Evolutionary conservation across 2,113 vertebrate species (phyloP).

Genomic region (Rattus rattus): DNA sequence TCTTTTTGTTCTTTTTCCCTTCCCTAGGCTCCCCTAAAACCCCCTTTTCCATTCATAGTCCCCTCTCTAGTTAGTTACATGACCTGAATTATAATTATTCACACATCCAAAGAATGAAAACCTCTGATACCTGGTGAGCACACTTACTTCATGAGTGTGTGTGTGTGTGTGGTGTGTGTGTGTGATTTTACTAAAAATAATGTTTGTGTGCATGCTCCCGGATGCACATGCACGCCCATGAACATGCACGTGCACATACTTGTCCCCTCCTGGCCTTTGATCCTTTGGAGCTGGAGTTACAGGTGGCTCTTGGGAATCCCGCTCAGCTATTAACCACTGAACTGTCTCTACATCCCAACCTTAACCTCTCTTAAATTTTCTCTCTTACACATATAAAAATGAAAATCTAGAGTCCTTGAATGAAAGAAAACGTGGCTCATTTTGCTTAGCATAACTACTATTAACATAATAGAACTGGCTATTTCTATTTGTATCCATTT

Average conservation of each 20-base stretch:
- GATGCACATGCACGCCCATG: rapidly evolving
- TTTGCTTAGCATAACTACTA: neutral
- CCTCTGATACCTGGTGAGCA: neutral
- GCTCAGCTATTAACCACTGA: neutral
- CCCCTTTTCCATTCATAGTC: no score
- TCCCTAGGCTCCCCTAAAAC: neutral
- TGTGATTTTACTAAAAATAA: neutral
- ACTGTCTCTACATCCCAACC: neutral
- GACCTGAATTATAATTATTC: no score
- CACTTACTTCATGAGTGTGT: neutral
- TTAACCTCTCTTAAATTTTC: neutral
- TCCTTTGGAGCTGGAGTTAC: neutral
- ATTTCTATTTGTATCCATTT: neutral
- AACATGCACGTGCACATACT: neutral
- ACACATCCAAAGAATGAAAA: neutral
- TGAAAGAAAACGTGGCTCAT: neutral
- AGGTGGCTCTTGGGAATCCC: neutral
- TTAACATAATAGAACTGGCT: no score
- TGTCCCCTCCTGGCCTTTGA: neutral
- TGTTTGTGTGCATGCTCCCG: neutral
- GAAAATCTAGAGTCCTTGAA: neutral
- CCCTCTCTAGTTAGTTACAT: neutral
- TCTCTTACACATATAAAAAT: neutral
- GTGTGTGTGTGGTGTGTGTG: no score
- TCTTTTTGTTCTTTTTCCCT: no score